Evolutionary conservation across 1,140 invertebrate species (phyloP).

Genomic region (Harlomillsia oculata): DNA sequence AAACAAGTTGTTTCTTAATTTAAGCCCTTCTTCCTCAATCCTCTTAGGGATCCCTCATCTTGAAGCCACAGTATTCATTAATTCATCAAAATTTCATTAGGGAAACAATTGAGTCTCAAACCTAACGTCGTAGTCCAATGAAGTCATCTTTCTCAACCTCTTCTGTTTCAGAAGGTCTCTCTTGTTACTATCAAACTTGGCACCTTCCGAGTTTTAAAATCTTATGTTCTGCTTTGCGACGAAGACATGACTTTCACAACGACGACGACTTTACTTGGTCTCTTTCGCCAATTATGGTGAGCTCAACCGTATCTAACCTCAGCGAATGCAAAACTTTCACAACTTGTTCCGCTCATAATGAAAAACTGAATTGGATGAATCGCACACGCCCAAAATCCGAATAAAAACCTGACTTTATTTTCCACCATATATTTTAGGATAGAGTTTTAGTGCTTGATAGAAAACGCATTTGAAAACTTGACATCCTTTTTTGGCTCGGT

Average conservation of each 20-base stretch:
- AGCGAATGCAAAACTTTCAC: constrained; percentile 13
- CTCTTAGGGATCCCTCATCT: constrained; percentile 15
- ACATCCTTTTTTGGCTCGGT: too few relatives aligned
- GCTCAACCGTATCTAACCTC: constrained; percentile 3
- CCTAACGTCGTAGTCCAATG: constrained; percentile 3
- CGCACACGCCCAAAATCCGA: too few relatives aligned
- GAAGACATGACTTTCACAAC: too few relatives aligned
- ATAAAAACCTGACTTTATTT: too few relatives aligned
- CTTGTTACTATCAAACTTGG: constrained; percentile 9
- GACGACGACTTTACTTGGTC: background rate
- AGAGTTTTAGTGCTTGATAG: too few relatives aligned
- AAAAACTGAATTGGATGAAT: constrained; percentile 13
- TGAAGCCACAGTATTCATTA: constrained; percentile 22
- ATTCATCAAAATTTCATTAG: constrained; percentile 25
- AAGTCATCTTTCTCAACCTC: constrained; percentile 2
- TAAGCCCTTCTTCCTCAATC: constrained; percentile 5
- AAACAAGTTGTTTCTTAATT: constrained; percentile 14
- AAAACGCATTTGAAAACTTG: too few relatives aligned
- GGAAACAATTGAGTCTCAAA: constrained; percentile 11
- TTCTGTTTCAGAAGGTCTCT: constrained; percentile 3
- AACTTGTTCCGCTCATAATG: constrained; percentile 5
- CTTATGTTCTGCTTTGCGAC: too few relatives aligned
- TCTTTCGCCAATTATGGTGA: constrained; percentile 2
- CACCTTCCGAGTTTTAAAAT: background rate
- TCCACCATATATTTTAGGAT: too few relatives aligned